A percentile compares a stretch with the other conserved stretches of the same genome.
phyloP scores from a whole-genome alignment of 1,140 invertebrate species.

The Octopus sinensis region DNA sequence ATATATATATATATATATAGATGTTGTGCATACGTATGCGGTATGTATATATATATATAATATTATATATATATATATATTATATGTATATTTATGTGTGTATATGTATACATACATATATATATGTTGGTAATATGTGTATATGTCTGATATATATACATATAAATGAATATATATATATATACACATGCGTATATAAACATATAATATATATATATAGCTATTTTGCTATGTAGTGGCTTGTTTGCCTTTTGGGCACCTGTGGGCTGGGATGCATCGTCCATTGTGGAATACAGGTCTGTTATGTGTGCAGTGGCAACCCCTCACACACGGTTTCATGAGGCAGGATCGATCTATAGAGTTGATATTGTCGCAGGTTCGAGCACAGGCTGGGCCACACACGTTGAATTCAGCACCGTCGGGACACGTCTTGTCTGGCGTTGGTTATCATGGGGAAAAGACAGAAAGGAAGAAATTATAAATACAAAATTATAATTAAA shows the following conservation, averaged over 20 bases:
- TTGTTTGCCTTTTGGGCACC: conserved; percentile 36
- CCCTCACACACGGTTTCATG: conserved; percentile 43
- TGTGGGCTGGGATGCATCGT: conserved; percentile 45
- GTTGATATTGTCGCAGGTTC: conserved; percentile 48
- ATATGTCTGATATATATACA: not conserved
- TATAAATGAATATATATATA: not conserved
- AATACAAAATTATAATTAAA: too few relatives aligned
- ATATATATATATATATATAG: too few relatives aligned
- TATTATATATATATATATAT: not conserved
- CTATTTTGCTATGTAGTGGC: not conserved
- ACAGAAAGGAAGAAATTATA: too few relatives aligned
- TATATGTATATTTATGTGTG: not conserved
- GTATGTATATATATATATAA: too few relatives aligned
- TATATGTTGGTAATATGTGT: not conserved
- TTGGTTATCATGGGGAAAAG: too few relatives aligned
- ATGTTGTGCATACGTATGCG: too few relatives aligned
- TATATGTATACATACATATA: not conserved
- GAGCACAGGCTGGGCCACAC: conserved; percentile 47
- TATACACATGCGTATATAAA: not conserved
- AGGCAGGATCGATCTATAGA: conserved; percentile 33
- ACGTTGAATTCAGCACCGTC: conserved; percentile 41
- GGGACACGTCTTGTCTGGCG: conserved; percentile 38
- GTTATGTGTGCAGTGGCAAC: conserved; percentile 46
- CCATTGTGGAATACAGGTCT: conserved; percentile 50
- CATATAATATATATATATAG: not conserved